Evolutionary conservation across 2,113 vertebrate species (phyloP), one percentile per base, ranked within the genome.

Genomic region (Eptatretus burgeri): DNA sequence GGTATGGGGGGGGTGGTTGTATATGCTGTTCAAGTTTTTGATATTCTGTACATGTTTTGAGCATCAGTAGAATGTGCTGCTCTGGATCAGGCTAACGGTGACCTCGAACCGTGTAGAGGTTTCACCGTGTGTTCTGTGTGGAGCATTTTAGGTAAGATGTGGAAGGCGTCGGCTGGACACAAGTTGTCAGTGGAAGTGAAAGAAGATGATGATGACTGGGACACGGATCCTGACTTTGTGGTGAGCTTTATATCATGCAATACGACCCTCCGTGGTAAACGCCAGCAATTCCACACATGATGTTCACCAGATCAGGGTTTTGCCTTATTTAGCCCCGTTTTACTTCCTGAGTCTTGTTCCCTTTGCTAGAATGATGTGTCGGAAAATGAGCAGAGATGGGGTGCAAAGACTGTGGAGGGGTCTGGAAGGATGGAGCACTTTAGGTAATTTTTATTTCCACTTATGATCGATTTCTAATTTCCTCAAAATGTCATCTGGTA

Each of bases 181-280:
- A 70, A 76, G 0, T 71, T 93, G 65, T 75, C 69, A 1, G 68
- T 85, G 64, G 49, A 64, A 10, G 73, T 79, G 16, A 78, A 81
- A 1, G 80, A 85, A 0, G 82, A 74, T 50, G 77, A 74, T 0
- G 91, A 95, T 2, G 88, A 95, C 76, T 98, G 91, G 91, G 91
- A 98, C 71, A 98, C 91, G 0, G 89, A 98, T 71, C 87, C 91
- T 0, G 88, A 98, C 69, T 98, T 98, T 66, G 91, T 85, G 85
- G 91, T 96, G 72, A 1, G 72, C 49, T 5, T 5, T 41, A 41
- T 2, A 41, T 41, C 27, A 5, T 41, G 27, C 7, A 7, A 41
- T 41, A 41, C 27, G 27, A 41, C 27, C 27, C 7, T 41, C 27
- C 27, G 7, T 7, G 27, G 27, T 41, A 41, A 41, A 41, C 7